Conservation (phyloP, 2,797 vertebrate species). For the Characodon lateralis region DNA sequence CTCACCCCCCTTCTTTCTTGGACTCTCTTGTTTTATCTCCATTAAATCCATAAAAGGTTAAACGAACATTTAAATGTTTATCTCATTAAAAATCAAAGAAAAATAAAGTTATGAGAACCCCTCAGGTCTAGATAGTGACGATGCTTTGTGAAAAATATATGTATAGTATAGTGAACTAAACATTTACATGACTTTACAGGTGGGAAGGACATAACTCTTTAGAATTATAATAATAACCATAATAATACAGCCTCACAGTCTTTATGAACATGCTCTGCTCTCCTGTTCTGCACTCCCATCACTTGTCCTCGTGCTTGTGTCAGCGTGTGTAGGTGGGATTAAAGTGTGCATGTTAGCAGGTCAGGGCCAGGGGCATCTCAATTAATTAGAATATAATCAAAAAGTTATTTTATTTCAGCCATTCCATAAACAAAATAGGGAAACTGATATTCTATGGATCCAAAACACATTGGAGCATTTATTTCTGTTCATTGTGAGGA, state of each 20-base stretch:
- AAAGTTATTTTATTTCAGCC: neutral
- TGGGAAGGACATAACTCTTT: conserved; percentile 73
- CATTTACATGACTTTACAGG: conserved; percentile 81
- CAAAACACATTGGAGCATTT: too few relatives aligned
- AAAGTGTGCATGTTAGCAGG: conserved; percentile 23
- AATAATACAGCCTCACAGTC: conserved; percentile 74
- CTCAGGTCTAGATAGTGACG: conserved; percentile 66
- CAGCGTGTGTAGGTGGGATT: conserved; percentile 49
- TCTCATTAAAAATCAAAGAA: conserved; percentile 74
- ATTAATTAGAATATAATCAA: neutral
- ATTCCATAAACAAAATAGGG: neutral
- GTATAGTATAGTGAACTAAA: conserved; percentile 78
- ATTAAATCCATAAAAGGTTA: conserved; percentile 77
- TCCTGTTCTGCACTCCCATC: conserved; percentile 58
- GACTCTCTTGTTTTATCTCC: conserved; percentile 48
- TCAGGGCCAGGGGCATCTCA: conserved; percentile 11
- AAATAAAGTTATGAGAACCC: conserved; percentile 73
- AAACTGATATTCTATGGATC: neutral
- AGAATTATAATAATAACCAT: conserved; percentile 58
- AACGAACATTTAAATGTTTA: conserved; percentile 81
- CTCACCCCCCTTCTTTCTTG: neutral
- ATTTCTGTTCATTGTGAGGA: neutral
- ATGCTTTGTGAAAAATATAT: conserved; percentile 77
- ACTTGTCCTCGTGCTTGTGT: conserved; percentile 55
- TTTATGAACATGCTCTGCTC: conserved; percentile 69